Conservation (phyloP, 2,797 vertebrate species). For the Cheirogaleus major region DNA sequence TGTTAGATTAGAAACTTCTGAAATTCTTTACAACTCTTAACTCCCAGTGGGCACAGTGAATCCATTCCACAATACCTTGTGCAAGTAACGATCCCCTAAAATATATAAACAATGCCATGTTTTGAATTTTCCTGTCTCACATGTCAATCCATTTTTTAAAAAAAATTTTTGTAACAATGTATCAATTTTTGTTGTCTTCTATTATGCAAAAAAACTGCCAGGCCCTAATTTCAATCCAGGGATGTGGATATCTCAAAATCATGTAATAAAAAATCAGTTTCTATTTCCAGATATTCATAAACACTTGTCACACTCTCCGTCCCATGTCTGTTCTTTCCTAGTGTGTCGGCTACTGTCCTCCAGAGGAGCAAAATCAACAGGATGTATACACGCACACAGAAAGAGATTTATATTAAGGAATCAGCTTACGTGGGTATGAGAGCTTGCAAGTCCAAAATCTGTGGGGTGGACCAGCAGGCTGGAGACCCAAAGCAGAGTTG, state of each 20-base stretch:
- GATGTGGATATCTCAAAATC: neutral
- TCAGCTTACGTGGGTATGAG: too few species aligned
- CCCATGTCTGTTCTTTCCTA: neutral
- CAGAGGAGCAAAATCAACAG: neutral
- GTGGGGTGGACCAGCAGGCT: neutral
- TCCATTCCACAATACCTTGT: too few species aligned
- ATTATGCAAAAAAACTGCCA: neutral
- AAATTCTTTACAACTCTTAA: neutral
- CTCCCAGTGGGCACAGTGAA: accelerated
- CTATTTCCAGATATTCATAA: neutral
- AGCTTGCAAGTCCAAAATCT: neutral
- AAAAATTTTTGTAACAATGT: neutral
- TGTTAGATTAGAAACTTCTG: neutral
- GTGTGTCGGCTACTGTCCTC: too few species aligned
- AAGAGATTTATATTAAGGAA: neutral
- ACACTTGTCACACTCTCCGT: neutral
- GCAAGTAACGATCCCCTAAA: too few species aligned
- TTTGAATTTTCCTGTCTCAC: neutral
- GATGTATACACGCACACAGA: accelerated
- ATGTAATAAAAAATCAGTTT: neutral
- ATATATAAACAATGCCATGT: neutral
- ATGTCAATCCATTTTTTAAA: neutral
- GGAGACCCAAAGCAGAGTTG: neutral
- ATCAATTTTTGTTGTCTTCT: neutral
- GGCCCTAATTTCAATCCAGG: neutral